Base-by-base conservation (phyloP, 37 sponge, comb jelly and placozoan genomes). In the Geodia barretti region DNA sequence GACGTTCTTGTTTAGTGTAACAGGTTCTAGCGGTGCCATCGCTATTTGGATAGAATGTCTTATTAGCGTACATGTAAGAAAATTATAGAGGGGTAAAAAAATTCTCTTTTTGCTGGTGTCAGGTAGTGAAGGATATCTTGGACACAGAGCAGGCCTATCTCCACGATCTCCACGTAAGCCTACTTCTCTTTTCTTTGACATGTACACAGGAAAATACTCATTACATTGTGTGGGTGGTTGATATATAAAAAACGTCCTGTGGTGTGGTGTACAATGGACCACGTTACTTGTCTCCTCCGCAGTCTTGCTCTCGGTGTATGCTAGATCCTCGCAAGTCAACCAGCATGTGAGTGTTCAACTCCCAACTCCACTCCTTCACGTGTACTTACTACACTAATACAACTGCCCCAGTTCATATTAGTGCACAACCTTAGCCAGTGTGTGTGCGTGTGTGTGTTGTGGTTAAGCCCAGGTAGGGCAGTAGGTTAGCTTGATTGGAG, bases 291-390 rank as follows among this genome's bases (percentile, higher is more conserved):
- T n/a, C 28, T 2, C 65, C 60, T 29, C 36, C 59, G 28, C 75
- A 92, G 92, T 84, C 81, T 1, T n/a, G n/a, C n/a, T n/a, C n/a
- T n/a, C n/a, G n/a, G n/a, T n/a, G n/a, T n/a, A n/a, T n/a, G n/a
- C 79, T 92, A 37, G 39, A 33, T 3, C 93, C 93, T 24, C 79
- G 88, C 35, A 88, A 82, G 79, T 72, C 78, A 37, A 76, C 93
- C 25, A 85, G 85, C 47, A 70, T 92, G 93, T 92, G 39, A 84
- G 93, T 77, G n/a, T n/a, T n/a, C n/a, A n/a, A n/a, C n/a, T n/a
- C n/a, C n/a, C n/a, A n/a, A n/a, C n/a, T n/a, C n/a, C n/a, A n/a
- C n/a, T n/a, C n/a, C n/a, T n/a, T n/a, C n/a, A n/a, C n/a, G n/a
- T n/a, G n/a, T n/a, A n/a, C n/a, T n/a, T n/a, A n/a, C n/a, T n/a